Base-by-base conservation (phyloP, 2,888 invertebrate species). In the Sympetrum striolatum region DNA sequence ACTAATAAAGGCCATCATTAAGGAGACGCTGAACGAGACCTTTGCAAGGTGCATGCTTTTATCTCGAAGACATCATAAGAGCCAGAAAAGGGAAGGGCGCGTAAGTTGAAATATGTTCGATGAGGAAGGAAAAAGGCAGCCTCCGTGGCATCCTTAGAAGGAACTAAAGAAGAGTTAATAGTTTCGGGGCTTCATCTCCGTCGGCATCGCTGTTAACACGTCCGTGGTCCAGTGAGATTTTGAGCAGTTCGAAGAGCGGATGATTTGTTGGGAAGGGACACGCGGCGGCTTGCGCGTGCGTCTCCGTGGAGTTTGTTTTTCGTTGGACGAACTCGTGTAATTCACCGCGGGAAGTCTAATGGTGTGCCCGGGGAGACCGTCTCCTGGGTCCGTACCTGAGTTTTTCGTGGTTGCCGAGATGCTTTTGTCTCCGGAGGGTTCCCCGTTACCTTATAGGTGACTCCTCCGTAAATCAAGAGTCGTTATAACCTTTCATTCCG, bases 121-220 rank as follows among this genome's bases (percentile, higher is more conserved):
- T 0, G 73, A 14, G 31, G 73, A n/a, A 64, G 44, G 22, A n/a
- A n/a, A 64, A 64, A n/a, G n/a, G 25, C 22, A 64, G 64, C 2
- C 22, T 8, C 25, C 53, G 53, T 6, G 44, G 44, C 10, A 64
- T 25, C 73, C n/a, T n/a, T 53, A 86, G 58, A 60, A 22, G 86
- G 60, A 22, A 35, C 0, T 14, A 14, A 12, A 10, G 5, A 53
- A 86, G 60, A 86, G n/a, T 86, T 86, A 86, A 86, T 86, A 58
- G 86, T 31, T 53, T 37, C 37, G 86, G 37, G 5, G 18, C 60
- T 86, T 60, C n/a, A 18, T 35, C 86, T n/a, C 60, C 60, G 60
- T 37, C n/a, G 86, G 86, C n/a, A 48, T 58, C 60, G 18, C 64
- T 86, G 86, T 86, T 60, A 86, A 86, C 86, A 86, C 86, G 37